Conservation (phyloP, 2,888 invertebrate species). For the Deladenus siricidicola region DNA sequence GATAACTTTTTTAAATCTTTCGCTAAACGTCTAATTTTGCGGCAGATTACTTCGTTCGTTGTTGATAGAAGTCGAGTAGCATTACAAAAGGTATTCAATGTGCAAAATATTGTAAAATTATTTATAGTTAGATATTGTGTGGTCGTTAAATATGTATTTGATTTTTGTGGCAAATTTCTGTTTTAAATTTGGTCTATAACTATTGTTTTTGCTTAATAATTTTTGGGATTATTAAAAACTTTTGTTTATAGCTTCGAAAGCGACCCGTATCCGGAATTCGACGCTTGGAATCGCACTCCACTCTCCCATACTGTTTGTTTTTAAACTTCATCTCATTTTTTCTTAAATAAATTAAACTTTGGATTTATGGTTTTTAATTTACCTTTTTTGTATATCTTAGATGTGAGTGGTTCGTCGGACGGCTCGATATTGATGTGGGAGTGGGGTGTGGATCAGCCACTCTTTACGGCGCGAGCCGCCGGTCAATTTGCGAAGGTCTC, state of each 20-base stretch:
- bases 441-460: conserved; percentile 82
- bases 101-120: no score
- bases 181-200: background rate
- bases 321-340: no score
- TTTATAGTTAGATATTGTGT: background rate
- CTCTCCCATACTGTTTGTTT: conserved; percentile 88
- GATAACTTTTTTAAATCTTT: no score
- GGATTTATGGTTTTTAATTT: no score
- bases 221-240: conserved; percentile 12
- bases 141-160: no score
- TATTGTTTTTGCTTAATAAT: background rate
- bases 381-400: conserved; percentile 33
- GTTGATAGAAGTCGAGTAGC: conserved; percentile 91
- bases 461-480: conserved; percentile 79
- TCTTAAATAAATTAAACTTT: no score
- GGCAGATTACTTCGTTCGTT: conserved; percentile 69
- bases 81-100: conserved; percentile 74
- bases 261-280: conserved; percentile 88
- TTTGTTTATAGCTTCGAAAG: conserved; percentile 70
- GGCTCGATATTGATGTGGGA: conserved; percentile 94
- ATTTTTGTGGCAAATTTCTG: background rate
- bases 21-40: conserved; percentile 4
- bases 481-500: conserved; percentile 74
- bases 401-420: conserved; percentile 87
- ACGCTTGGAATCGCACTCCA: conserved; percentile 88